Conservation (phyloP, 2,797 vertebrate species). For the Clarias fuscus region DNA sequence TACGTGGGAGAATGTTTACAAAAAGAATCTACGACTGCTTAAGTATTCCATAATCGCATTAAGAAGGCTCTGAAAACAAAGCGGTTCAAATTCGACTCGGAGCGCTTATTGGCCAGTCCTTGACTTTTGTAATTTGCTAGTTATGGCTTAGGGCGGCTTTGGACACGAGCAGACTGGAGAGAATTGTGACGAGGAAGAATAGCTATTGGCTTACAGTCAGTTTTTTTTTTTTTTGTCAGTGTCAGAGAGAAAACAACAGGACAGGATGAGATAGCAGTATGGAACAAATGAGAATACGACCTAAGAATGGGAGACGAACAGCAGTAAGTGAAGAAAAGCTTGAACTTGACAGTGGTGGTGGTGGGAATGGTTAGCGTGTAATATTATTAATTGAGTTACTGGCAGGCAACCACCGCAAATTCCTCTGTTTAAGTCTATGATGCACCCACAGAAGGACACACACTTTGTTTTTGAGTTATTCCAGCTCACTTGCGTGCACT, state of each 20-base stretch:
- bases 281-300: slow-evolving; percentile 24
- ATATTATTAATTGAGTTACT: slow-evolving; percentile 18
- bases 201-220: slow-evolving; percentile 71
- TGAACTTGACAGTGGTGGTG: slow-evolving; percentile 2
- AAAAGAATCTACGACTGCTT: neutral
- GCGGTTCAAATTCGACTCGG: neutral
- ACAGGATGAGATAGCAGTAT: slow-evolving; percentile 46
- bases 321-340: neutral
- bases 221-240: slow-evolving; percentile 57
- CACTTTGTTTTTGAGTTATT: slow-evolving; percentile 49
- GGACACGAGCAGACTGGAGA: slow-evolving; percentile 64
- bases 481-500: slow-evolving; percentile 53
- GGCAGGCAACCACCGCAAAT: slow-evolving; percentile 24
- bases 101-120: neutral
- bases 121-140: slow-evolving; percentile 40
- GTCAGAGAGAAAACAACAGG: slow-evolving; percentile 61
- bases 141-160: slow-evolving; percentile 37
- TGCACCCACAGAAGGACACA: slow-evolving; percentile 33
- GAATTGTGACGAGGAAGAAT: slow-evolving; percentile 63
- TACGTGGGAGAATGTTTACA: neutral
- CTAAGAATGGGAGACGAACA: neutral
- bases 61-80: neutral
- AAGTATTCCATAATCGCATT: neutral
- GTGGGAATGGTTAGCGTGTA: slow-evolving; percentile 12
- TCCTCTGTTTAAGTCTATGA: slow-evolving; percentile 27